Conservation (phyloP, 2,888 invertebrate genomes). For the Luperina nickerlii region DNA sequence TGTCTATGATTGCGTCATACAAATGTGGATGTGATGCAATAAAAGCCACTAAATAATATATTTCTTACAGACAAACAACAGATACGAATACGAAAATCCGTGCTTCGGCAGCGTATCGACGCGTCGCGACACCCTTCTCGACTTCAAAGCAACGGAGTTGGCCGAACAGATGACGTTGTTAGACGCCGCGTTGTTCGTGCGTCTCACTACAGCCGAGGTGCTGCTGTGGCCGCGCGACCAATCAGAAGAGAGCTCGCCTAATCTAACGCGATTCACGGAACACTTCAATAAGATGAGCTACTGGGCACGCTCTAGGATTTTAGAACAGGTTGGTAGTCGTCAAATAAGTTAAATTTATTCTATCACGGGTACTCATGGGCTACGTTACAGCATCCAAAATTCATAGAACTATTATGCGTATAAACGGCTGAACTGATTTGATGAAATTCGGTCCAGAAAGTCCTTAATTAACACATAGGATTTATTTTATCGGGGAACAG, state of each 20-base stretch:
- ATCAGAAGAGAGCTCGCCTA: constrained; percentile 98
- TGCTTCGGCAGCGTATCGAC: constrained; percentile 85
- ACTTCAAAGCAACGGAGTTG: constrained; percentile 98
- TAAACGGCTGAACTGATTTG: background rate
- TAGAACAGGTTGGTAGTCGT: constrained; percentile 91
- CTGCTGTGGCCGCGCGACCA: constrained; percentile 99
- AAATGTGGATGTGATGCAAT: background rate
- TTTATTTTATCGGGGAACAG: background rate
- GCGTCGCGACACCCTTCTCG: constrained; percentile 92
- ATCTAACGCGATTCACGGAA: constrained; percentile 98
- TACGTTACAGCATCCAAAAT: background rate
- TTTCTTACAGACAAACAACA: constrained; percentile 78
- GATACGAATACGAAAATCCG: constrained; percentile 85
- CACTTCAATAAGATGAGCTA: constrained; percentile 99
- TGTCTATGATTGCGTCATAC: background rate
- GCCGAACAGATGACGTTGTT: constrained; percentile 99
- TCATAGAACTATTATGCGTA: background rate
- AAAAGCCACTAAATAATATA: background rate
- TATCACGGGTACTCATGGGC: background rate
- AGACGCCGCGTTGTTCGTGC: constrained; percentile 98
- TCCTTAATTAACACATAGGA: background rate
- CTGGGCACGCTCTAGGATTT: constrained; percentile 98
- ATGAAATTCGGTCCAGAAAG: too few species aligned
- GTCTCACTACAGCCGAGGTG: constrained; percentile 99
- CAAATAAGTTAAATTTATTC: background rate